These are phyloP conservation scores for Datnioides undecimradiatus DNA, from an alignment of 2,113 vertebrate species.

Conservation along the genomic window DNA sequence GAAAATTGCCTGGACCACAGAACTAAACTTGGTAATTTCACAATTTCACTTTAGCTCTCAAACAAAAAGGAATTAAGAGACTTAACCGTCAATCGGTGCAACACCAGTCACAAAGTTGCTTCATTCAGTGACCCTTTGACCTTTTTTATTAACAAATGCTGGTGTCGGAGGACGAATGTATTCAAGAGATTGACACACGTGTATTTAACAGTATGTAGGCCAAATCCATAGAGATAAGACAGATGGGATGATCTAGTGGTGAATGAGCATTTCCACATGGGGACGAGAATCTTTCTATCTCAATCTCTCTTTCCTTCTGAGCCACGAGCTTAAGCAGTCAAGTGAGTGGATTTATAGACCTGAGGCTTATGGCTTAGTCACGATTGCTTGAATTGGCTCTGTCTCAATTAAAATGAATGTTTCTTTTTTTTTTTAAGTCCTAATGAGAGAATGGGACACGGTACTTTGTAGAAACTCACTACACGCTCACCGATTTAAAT, in stretches of 20 bases:
- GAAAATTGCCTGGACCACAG: conserved; percentile 37
- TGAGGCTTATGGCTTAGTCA: conserved; percentile 75
- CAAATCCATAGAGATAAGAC: conserved; percentile 19
- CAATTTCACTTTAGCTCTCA: conserved; percentile 28
- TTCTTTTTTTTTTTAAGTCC: conserved; percentile 70
- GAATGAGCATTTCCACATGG: conserved; percentile 28
- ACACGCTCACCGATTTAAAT: neutral
- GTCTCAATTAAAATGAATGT: conserved; percentile 79
- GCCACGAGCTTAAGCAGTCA: conserved; percentile 75
- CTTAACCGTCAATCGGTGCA: conserved; percentile 8
- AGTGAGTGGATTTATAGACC: conserved; percentile 80
- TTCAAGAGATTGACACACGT: neutral
- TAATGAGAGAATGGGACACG: conserved; percentile 60
- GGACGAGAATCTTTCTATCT: conserved; percentile 55
- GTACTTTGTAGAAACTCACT: neutral
- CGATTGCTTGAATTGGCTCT: conserved; percentile 81
- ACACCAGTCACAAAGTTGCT: neutral
- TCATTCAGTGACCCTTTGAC: neutral
- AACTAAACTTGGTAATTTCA: conserved; percentile 41
- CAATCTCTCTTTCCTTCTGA: conserved; percentile 69
- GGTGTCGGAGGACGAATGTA: neutral
- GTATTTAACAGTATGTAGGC: conserved; percentile 12
- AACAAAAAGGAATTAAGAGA: conserved; percentile 42
- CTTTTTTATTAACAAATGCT: neutral
- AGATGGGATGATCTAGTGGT: conserved; percentile 33